A percentile compares a stretch with the other conserved stretches of the same genome.
Conservation (phyloP, 1,140 invertebrate genomes). For the Battus philenor region DNA sequence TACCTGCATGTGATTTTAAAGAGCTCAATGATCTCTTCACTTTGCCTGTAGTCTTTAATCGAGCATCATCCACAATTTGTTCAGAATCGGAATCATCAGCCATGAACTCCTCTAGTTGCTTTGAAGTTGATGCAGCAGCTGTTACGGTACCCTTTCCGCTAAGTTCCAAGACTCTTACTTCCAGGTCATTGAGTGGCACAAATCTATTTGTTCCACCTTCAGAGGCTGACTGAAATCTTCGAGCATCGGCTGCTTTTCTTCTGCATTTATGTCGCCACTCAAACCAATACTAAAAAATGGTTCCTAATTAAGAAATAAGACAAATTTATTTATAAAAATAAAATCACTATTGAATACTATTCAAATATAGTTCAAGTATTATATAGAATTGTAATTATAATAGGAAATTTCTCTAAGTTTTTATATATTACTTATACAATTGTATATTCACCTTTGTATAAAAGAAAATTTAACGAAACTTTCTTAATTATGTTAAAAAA, state of each 20-base stretch:
- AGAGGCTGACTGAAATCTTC: slow-evolving; percentile 32
- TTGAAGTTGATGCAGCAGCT: slow-evolving; percentile 25
- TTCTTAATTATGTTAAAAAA: too few relatives aligned
- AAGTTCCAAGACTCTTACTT: slow-evolving; percentile 54
- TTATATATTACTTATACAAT: too few relatives aligned
- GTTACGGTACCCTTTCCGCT: slow-evolving; percentile 35
- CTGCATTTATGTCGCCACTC: slow-evolving; percentile 64
- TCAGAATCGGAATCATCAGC: slow-evolving; percentile 47
- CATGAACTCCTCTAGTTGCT: slow-evolving; percentile 35
- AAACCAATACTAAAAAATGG: slow-evolving; percentile 62
- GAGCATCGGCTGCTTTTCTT: slow-evolving; percentile 53
- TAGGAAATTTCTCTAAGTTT: too few relatives aligned
- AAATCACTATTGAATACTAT: too few relatives aligned
- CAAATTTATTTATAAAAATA: background rate
- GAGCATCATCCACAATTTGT: slow-evolving; percentile 14
- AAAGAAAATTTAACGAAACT: too few relatives aligned
- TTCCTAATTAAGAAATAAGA: slow-evolving; percentile 5
- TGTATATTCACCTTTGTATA: too few relatives aligned
- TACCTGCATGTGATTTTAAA: slow-evolving; percentile 23
- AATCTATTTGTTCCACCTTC: slow-evolving; percentile 36
- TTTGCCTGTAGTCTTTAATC: slow-evolving; percentile 25
- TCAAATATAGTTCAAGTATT: too few relatives aligned
- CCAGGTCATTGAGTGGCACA: slow-evolving; percentile 51
- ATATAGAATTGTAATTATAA: too few relatives aligned
- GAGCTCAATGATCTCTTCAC: slow-evolving; percentile 17